Evolutionary conservation across 1,140 invertebrate species (phyloP), one percentile per base, ranked within the genome.

Genomic region (Dreissena rostriformis): DNA sequence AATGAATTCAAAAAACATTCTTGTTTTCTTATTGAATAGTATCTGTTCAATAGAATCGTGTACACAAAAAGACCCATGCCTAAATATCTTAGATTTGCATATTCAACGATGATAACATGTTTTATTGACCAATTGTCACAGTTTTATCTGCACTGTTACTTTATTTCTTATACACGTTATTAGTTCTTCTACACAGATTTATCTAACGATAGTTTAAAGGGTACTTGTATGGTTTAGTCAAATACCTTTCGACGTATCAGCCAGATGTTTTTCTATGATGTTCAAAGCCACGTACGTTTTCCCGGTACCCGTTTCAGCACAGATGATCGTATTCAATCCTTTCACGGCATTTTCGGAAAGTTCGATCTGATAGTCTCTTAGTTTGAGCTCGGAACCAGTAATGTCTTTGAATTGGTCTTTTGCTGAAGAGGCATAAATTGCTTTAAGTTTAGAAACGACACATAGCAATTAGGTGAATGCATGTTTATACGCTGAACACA

Each of bases 201-300:
- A 19, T 57, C 12, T 28, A 24, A 26, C 12, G 19, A 6, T 39
- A 39, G 4, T 24, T 14, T 15, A 57, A 14, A 63, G 17, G 53
- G 15, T n/a, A 22, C 11, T 0, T 70, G 53, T 53, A 4, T 68
- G 12, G 10, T 22, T 68, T 24, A 29, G 15, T 17, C 26, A 68
- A 5, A n/a, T 68, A 73, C 29, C 12, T n/a, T 52, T 73, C 6
- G 28, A n/a, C n/a, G 72, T 22, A 17, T 19, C 22, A 19, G 74
- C 53, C 7, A 91, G 70, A 68, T 91, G 90, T 10, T 88, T 24
- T 15, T 81, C 24, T 26, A 86, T 81, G 22, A 91, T 90, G 24
- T 89, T 72, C 7, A 89, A 71, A 51, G 91, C 91, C 14, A 91
- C 88, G 61, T 86, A 84, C 11, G 90, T 91, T 81, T 91, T 91